These are phyloP conservation scores for Cladorhizidae sp. DNA, from an alignment of 37 sponge, comb jelly and placozoan genomes.

Conservation along the genomic window DNA sequence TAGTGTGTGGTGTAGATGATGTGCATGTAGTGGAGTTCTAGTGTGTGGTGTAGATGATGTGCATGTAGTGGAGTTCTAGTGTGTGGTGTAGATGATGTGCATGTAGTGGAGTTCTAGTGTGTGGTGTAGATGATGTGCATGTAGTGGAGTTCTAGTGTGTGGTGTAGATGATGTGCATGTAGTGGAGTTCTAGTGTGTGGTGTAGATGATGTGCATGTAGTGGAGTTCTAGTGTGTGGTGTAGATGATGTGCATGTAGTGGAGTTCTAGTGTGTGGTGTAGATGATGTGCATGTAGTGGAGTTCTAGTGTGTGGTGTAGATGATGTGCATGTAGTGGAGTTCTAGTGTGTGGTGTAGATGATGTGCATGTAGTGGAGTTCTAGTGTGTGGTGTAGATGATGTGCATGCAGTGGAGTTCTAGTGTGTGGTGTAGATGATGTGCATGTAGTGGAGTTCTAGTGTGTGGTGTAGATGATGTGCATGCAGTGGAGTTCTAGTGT, in stretches of 20 bases:
- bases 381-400: too few relatives aligned
- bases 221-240: too few relatives aligned
- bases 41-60: too few relatives aligned
- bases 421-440: too few relatives aligned
- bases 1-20: too few relatives aligned
- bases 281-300: neutral
- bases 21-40: neutral
- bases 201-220: neutral
- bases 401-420: neutral
- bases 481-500: neutral
- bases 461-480: too few relatives aligned
- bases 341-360: too few relatives aligned
- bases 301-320: too few relatives aligned
- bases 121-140: too few relatives aligned
- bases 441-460: neutral
- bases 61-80: neutral
- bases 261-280: too few relatives aligned
- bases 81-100: too few relatives aligned
- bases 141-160: neutral
- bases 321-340: neutral
- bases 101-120: neutral
- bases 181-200: too few relatives aligned
- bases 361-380: neutral
- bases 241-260: neutral
- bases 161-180: neutral